A percentile compares a stretch with the other conserved stretches of the same genome.
Conservation (phyloP, 2,888 invertebrate species). For the Loripinus fragilis region DNA sequence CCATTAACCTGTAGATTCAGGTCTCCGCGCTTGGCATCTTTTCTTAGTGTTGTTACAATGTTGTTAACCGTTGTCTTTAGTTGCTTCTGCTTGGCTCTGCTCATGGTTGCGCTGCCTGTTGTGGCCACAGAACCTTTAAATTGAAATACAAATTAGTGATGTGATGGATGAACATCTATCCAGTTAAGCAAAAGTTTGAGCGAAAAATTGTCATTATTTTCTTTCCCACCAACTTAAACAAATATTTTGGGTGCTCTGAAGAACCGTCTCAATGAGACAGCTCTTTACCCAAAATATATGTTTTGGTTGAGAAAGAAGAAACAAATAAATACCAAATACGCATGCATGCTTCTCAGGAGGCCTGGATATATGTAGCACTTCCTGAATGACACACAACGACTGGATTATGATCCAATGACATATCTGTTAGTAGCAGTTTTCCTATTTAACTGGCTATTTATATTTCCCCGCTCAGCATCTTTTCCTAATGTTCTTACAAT, state of each 20-base stretch:
- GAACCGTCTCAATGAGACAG: too few species aligned
- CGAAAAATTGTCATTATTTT: too few species aligned
- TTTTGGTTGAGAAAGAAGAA: too few species aligned
- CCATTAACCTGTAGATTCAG: conserved; percentile 78
- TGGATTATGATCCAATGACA: conserved; percentile 73
- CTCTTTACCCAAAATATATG: too few species aligned
- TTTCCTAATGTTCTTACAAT: conserved; percentile 73
- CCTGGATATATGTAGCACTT: too few species aligned
- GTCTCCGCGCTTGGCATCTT: conserved; percentile 80
- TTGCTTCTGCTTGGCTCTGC: conserved; percentile 36
- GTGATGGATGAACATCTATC: too few species aligned
- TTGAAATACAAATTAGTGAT: too few species aligned
- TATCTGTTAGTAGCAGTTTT: conserved; percentile 70
- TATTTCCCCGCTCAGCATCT: conserved; percentile 80
- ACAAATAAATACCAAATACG: too few species aligned
- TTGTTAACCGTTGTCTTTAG: conserved; percentile 65
- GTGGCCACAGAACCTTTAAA: neutral
- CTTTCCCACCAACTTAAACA: too few species aligned
- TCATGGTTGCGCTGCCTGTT: neutral
- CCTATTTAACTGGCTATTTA: conserved; percentile 77
- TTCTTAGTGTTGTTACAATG: conserved; percentile 72
- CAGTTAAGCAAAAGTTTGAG: too few species aligned
- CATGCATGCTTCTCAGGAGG: too few species aligned
- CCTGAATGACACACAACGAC: conserved; percentile 85
- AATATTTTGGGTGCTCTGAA: too few species aligned